Percentiles rank a stretch among this genome's conserved stretches.
phyloP scores from a whole-genome alignment of 2,888 invertebrate genomes.

The Malacosoma neustria region DNA sequence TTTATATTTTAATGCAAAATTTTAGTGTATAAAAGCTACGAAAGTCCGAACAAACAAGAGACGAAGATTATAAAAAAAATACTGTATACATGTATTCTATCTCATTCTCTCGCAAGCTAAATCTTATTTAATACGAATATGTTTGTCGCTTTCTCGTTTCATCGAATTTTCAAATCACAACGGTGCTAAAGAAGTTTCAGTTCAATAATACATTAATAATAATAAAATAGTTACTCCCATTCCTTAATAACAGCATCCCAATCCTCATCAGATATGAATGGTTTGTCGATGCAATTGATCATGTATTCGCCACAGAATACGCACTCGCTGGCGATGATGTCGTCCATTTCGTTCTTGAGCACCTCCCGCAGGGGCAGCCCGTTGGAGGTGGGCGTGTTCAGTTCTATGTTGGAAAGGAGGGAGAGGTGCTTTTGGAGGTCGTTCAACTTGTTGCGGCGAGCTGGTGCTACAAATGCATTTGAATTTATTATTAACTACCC shows the following conservation, averaged over 20 bases:
- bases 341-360: conserved; percentile 88
- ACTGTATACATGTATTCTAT: no score
- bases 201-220: background rate
- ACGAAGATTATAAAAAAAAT: no score
- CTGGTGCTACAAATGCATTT: conserved; percentile 65
- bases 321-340: conserved; percentile 93
- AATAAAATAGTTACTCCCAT: conserved; percentile 77
- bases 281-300: conserved; percentile 92
- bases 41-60: no score
- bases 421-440: conserved; percentile 79
- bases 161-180: no score
- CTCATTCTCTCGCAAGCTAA: no score
- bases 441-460: conserved; percentile 75
- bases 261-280: conserved; percentile 88
- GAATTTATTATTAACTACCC: no score
- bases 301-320: conserved; percentile 94
- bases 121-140: no score
- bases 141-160: no score
- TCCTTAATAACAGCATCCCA: conserved; percentile 89
- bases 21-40: no score
- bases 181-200: no score
- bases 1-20: no score
- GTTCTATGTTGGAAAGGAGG: conserved; percentile 60
- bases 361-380: conserved; percentile 76
- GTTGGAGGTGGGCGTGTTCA: conserved; percentile 51